phyloP scores from a whole-genome alignment of 1,140 invertebrate genomes.

The Aphelinus certus region DNA sequence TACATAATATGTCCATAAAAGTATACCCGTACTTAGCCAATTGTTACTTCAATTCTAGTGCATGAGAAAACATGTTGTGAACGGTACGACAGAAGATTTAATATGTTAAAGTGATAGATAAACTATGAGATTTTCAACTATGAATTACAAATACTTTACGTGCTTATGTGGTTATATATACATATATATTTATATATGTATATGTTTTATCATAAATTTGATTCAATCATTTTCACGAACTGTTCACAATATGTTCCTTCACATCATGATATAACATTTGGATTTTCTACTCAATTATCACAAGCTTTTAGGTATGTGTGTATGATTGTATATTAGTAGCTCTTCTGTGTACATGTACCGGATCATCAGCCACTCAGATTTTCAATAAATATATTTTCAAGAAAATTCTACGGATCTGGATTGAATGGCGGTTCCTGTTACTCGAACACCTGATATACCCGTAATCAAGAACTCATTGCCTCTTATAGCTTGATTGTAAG shows the following conservation, averaged over 20 bases:
- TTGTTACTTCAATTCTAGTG: constrained; percentile 23
- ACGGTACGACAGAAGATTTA: background rate
- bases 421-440: background rate
- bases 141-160: too few relatives aligned
- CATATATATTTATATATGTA: background rate
- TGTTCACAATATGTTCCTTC: background rate
- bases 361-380: background rate
- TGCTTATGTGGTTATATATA: too few relatives aligned
- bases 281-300: constrained; percentile 24
- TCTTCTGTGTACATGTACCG: background rate
- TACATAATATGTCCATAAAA: constrained; percentile 4
- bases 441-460: constrained; percentile 14
- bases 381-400: background rate
- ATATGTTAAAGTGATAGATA: background rate
- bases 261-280: constrained; percentile 16
- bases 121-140: too few relatives aligned
- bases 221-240: background rate
- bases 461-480: constrained; percentile 22
- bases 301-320: constrained; percentile 11
- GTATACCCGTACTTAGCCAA: constrained; percentile 28
- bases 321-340: background rate
- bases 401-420: background rate
- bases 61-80: background rate
- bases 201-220: background rate
- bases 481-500: background rate